A percentile compares a stretch with the other conserved stretches of the same genome.
These are phyloP conservation scores for Picus viridis DNA, from an alignment of 2,797 vertebrate genomes.

Conservation along the genomic window DNA sequence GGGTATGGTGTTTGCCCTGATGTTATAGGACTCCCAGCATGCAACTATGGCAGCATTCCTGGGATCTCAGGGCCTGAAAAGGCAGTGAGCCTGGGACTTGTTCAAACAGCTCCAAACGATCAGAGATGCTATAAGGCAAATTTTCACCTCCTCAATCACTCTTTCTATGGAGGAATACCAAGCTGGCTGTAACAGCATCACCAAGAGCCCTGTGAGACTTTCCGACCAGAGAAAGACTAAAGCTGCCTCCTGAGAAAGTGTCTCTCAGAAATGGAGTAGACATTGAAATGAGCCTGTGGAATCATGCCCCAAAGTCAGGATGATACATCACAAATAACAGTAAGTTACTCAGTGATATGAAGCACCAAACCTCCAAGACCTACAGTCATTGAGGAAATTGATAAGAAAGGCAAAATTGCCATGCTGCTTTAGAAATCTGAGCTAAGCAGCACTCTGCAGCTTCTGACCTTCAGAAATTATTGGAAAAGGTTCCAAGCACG, in stretches of 20 bases:
- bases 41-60: neutral
- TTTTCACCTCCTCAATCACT: neutral
- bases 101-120: neutral
- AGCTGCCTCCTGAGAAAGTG: neutral
- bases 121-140: neutral
- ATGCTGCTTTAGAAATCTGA: too few species aligned
- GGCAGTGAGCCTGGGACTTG: fast-evolving
- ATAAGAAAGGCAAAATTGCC: neutral
- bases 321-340: neutral
- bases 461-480: neutral
- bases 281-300: neutral
- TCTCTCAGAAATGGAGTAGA: neutral
- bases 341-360: neutral
- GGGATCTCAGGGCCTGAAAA: neutral
- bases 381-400: neutral
- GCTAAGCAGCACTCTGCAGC: neutral
- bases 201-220: neutral
- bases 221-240: neutral
- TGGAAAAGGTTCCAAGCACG: neutral
- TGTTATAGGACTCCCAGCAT: fast-evolving
- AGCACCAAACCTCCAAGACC: neutral
- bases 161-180: neutral
- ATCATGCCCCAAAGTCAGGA: neutral
- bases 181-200: fast-evolving
- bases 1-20: neutral